A percentile compares a stretch with the other conserved stretches of the same genome.
Evolutionary conservation across 2,888 invertebrate species (phyloP).

Genomic region (Drosophila lacicola): DNA sequence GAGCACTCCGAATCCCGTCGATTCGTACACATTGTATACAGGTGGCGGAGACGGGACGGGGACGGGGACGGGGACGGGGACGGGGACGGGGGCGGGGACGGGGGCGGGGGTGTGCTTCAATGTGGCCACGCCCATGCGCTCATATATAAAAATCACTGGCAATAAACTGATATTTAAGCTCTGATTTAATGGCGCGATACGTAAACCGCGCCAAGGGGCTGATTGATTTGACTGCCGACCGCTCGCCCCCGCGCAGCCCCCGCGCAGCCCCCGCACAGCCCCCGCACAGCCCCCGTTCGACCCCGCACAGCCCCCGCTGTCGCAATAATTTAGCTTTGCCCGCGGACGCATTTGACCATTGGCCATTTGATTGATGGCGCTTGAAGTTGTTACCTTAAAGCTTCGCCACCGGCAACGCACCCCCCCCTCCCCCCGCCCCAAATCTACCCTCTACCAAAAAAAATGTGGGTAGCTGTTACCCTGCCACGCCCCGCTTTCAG

Average conservation of each 20-base stretch:
- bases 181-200: slow-evolving; percentile 60
- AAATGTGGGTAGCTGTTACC: slow-evolving; percentile 20
- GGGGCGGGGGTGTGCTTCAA: slow-evolving; percentile 2
- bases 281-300: background rate
- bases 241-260: rapidly evolving
- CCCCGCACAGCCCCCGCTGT: background rate
- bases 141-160: slow-evolving; percentile 51
- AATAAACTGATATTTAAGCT: slow-evolving; percentile 63
- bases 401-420: background rate
- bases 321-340: slow-evolving; percentile 1
- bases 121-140: slow-evolving; percentile 21
- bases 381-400: slow-evolving; percentile 36
- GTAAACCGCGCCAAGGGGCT: slow-evolving; percentile 44
- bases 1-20: slow-evolving; percentile 42
- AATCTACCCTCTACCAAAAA: slow-evolving; percentile 1
- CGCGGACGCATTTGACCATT: slow-evolving; percentile 30
- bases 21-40: slow-evolving; percentile 47
- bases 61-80: slow-evolving; percentile 1
- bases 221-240: slow-evolving; percentile 46
- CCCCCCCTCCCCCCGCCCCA: background rate
- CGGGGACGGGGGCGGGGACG: background rate
- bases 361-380: slow-evolving; percentile 59
- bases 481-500: background rate
- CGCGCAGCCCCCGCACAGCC: too few relatives aligned
- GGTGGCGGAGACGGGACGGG: background rate